Evolutionary conservation across 2,797 vertebrate genomes (phyloP), one percentile per base, ranked within the genome.

Genomic region (Sebastes aleutianus): DNA sequence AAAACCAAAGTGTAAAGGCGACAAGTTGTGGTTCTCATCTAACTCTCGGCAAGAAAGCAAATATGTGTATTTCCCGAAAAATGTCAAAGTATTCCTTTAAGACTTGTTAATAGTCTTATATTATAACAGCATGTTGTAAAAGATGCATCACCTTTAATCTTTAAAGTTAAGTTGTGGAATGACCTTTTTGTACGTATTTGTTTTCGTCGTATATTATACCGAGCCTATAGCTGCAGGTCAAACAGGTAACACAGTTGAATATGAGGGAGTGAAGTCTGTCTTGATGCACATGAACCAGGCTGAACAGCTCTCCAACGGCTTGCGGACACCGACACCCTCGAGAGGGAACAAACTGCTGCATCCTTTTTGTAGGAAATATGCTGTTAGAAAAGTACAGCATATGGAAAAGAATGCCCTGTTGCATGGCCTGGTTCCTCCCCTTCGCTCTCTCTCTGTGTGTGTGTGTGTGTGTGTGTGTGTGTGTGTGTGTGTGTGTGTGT

Each of bases 391-490:
- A 78, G 16, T 20, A 58, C 85, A 79, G 90, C 91, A 91, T 86
- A 92, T 92, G 74, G 77, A 88, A 87, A 88, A 92, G 85, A 93
- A 91, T 92, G 93, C 88, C 83, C 87, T 88, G 77, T 84, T 94
- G 95, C 95, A 96, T 94, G 94, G 63, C 86, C 34, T 75, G 71
- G 74, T 84, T 47, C 83, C 68, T 63, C 61, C 76, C 65, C 43
- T 43, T 24, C 20, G 27, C n/a, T 66, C 43, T 82, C 63, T 88
- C 70, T 85, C 56, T 27, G 2, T 69, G 4, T 31, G 14, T 64
- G 50, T 82, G 71, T 87, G 74, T 84, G 59, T 54, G 6, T 72
- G 59, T 79, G 56, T 87, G 65, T 27, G 4, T 70, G 20, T 32
- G 18, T 64, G 58, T 82, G 73, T 87, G 57, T 79, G 58, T 87